Base-by-base conservation (phyloP, 1,140 invertebrate genomes). In the Caligus rogercresseyi region DNA sequence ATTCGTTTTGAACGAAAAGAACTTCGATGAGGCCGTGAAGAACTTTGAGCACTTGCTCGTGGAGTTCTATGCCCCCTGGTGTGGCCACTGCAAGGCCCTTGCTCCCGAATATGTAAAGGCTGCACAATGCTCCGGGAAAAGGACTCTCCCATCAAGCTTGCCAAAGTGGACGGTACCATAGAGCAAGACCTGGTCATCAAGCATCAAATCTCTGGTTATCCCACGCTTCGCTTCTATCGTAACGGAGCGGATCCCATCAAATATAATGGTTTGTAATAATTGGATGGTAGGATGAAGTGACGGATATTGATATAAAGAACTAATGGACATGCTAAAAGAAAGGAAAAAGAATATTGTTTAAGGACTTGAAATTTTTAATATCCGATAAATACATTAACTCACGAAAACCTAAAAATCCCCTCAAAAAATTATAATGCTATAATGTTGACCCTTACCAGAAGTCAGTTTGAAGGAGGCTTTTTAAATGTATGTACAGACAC, bases 71-170 rank as follows among this genome's bases (percentile, higher is more conserved):
- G 80, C 61, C 16, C 61, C 61, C 14, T 63, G 61, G 61, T 63
- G 61, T 25, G 61, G 61, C 4, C 61, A 63, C 31, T 63, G 61
- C 21, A 63, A 63, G 76, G 85, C 89, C 56, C 77, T 99, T 54
- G 91, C 88, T 52, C 96, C 95, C 19, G 92, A 98, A 75, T 98
- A 91, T 75, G 89, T 81, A 18, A 94, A 94, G 74, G 95, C 95
- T 65, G 93, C 94, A 20, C 80, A 84, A 79, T 80, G 67, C 76
- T 99, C 59, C 76, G 78, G 24, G 83, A 86, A 53, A 78, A 82
- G 68, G 80, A 81, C 53, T 90, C 89, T 11, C 72, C 79, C 18
- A 85, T 98, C 65, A 91, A 90, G 72, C 76, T 98, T 58, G 96
- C 76, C 53, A 98, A 98, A 76, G 88, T 99, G 65, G 95, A 99